Base-by-base conservation (phyloP, 1,140 invertebrate species). In the Riptortus pedestris region DNA sequence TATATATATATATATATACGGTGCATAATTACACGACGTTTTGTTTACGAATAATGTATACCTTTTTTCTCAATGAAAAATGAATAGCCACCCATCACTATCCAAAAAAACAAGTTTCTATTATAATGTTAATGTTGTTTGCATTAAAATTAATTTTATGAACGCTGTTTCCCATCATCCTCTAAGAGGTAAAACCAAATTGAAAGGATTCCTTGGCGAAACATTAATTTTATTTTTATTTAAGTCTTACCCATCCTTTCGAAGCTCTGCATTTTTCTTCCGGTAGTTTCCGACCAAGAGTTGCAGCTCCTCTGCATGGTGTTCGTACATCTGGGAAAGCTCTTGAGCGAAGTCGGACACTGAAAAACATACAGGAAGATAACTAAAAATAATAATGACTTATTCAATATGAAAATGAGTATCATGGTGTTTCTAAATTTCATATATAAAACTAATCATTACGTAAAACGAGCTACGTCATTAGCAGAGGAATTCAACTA, bases 331-430 rank as follows among this genome's bases (percentile, higher is more conserved):
- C 67, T 87, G 85, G 28, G 92, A 88, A 74, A 96, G 79, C 74
- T 94, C 89, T 71, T 93, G 89, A 29, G 90, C 90, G 77, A 96
- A 96, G 76, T 97, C 93, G 62, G 92, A 89, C 72, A 96, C 93
- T 96, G 82, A n/a, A n/a, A 85, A 87, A 68, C 74, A 55, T 9
- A 55, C 51, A 55, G 24, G 2, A 55, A 7, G 26, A 18, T 7
- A 55, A 11, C 2, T 24, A 27, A 20, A 4, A 51, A 20, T 20
- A 51, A 4, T 22, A 45, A 45, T 45, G 2, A 12, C 2, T 45
- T 45, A n/a, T n/a, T n/a, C n/a, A n/a, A n/a, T n/a, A n/a, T n/a
- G n/a, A 5, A 16, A 38, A 38, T 38, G 33, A 38, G 7, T 9
- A 9, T 9, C 16, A 38, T 9, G 33, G 33, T 38, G 16, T 9